A percentile compares a stretch with the other conserved stretches of the same genome.
Evolutionary conservation across 2,113 vertebrate species (phyloP).

Genomic region (Callopanchax toddi): DNA sequence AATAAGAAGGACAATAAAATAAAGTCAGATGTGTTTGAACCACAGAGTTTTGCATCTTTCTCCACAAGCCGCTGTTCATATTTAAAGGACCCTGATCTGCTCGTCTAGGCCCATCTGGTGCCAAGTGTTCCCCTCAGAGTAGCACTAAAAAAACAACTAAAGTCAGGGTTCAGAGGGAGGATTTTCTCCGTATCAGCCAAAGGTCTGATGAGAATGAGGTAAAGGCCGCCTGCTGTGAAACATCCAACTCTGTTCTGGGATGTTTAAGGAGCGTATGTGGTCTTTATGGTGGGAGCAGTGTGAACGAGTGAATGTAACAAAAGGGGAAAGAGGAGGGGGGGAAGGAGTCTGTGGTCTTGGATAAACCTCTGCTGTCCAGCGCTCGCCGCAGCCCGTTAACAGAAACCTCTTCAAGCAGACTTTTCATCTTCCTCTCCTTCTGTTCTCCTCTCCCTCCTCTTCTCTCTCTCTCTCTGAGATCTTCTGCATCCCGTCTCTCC

Average conservation of each 20-base stretch:
- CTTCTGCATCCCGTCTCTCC: constrained; percentile 1
- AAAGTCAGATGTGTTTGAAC: constrained; percentile 28
- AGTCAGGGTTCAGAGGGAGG: constrained; percentile 15
- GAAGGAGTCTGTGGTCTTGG: constrained; percentile 38
- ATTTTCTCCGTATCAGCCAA: constrained; percentile 43
- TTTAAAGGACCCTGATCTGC: constrained; percentile 11
- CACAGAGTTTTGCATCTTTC: too few species aligned
- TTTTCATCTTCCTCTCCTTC: constrained; percentile 25
- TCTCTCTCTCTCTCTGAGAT: not conserved
- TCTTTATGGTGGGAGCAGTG: constrained; percentile 45
- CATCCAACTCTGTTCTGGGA: constrained; percentile 27
- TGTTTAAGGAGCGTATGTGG: constrained; percentile 43
- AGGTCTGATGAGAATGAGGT: constrained; percentile 36
- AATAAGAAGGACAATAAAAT: constrained; percentile 42
- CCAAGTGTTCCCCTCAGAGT: constrained; percentile 35
- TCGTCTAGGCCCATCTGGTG: constrained; percentile 30
- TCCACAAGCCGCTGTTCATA: not conserved
- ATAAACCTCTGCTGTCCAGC: constrained; percentile 58
- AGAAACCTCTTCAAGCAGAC: constrained; percentile 56
- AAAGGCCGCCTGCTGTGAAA: constrained; percentile 41
- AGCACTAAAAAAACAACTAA: constrained; percentile 24
- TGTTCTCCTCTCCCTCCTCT: not conserved
- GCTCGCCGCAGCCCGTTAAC: constrained; percentile 62
- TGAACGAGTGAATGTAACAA: constrained; percentile 61
- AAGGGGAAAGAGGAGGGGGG: constrained; percentile 9